Percentiles rank a stretch among this genome's conserved stretches.
These are phyloP conservation scores for Capromys pilorides DNA, from an alignment of 2,797 vertebrate genomes.

Conservation along the genomic window DNA sequence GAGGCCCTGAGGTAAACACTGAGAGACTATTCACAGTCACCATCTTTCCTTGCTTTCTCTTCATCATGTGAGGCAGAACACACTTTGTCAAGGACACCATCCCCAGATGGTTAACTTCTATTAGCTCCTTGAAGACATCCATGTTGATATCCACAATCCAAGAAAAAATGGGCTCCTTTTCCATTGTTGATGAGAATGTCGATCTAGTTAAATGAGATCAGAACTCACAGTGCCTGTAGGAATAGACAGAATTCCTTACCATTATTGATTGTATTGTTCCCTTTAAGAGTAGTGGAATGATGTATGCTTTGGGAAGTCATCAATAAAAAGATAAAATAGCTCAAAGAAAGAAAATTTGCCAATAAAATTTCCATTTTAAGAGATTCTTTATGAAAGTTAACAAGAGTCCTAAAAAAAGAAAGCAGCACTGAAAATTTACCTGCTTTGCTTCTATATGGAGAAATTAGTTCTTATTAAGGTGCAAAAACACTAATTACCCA, in stretches of 20 bases:
- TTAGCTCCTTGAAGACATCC: too few species aligned
- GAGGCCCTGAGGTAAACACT: constrained; percentile 89
- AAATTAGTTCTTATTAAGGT: constrained; percentile 13
- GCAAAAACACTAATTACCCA: constrained; percentile 16
- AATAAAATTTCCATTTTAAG: neutral
- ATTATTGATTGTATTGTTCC: neutral
- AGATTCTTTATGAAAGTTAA: constrained; percentile 37
- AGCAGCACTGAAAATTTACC: neutral
- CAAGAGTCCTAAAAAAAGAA: constrained; percentile 18
- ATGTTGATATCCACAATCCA: constrained; percentile 88
- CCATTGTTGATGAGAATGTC: constrained; percentile 96
- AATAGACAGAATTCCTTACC: neutral
- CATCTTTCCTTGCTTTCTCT: constrained; percentile 89
- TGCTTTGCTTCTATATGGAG: neutral
- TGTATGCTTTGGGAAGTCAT: constrained; percentile 23
- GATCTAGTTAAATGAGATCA: constrained; percentile 86
- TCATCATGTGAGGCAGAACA: constrained; percentile 62
- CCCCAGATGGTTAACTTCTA: too few species aligned
- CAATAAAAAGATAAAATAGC: constrained; percentile 40
- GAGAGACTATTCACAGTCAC: constrained; percentile 92
- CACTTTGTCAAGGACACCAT: too few species aligned
- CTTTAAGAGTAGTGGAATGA: neutral
- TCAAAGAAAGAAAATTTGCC: neutral
- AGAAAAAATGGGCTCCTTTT: constrained; percentile 92
- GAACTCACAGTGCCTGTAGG: neutral